Percentiles rank a stretch among this genome's conserved stretches.
phyloP scores from a whole-genome alignment of 2,113 vertebrate genomes.

The Atlantisia rogersi region DNA sequence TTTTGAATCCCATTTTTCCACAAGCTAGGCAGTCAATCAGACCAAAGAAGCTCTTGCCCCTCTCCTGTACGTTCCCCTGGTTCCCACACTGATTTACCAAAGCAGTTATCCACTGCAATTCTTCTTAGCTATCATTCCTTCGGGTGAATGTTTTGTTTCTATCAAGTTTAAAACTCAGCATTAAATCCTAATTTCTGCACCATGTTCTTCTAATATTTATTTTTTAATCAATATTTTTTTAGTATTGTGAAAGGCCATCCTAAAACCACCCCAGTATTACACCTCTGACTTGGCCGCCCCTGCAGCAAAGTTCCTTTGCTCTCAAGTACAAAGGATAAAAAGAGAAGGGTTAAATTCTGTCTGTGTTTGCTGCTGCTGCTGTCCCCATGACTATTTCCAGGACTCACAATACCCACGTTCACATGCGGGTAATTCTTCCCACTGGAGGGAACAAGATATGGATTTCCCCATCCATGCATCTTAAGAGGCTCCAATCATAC shows the following conservation, averaged over 20 bases:
- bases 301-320: not conserved
- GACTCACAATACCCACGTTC: not conserved
- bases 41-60: not conserved
- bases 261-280: not conserved
- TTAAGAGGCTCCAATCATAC: not conserved
- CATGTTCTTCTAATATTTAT: not conserved
- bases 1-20: not conserved
- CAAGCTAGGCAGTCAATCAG: not conserved
- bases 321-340: not conserved
- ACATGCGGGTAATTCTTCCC: not conserved
- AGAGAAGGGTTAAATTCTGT: not conserved
- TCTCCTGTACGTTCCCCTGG: not conserved
- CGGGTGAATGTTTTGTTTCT: not conserved
- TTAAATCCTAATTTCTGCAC: not conserved
- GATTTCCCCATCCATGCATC: not conserved
- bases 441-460: not conserved
- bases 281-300: not conserved
- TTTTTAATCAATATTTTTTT: not conserved
- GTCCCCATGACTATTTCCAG: not conserved
- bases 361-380: not conserved
- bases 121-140: not conserved
- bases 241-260: not conserved
- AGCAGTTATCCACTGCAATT: not conserved
- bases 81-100: not conserved
- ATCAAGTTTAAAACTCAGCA: not conserved